Conservation (phyloP, 2,797 vertebrate species). For the Fringilla coelebs region DNA sequence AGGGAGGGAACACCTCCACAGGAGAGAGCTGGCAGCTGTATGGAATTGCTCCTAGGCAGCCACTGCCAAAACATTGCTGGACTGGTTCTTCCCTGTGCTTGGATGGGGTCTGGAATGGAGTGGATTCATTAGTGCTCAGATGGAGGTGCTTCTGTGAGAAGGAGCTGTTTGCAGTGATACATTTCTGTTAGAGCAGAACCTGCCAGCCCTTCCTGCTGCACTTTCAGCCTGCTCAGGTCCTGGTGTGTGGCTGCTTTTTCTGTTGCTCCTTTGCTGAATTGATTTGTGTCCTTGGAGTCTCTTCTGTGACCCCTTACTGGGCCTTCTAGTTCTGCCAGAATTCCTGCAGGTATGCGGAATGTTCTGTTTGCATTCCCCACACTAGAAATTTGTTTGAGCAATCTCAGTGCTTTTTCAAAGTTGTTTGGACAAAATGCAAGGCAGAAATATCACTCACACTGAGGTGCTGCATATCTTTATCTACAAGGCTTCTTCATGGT, state of each 20-base stretch:
- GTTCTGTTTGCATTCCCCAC: not conserved
- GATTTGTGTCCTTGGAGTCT: not conserved
- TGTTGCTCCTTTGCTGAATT: not conserved
- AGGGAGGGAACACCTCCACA: not conserved
- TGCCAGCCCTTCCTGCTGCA: not conserved
- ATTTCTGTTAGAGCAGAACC: not conserved
- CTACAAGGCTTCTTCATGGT: rapidly evolving
- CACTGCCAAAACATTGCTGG: not conserved
- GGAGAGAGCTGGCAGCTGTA: not conserved
- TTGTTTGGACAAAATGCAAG: not conserved
- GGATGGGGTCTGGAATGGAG: not conserved
- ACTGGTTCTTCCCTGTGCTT: not conserved
- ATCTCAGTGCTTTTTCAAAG: not conserved
- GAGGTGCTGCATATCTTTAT: not conserved
- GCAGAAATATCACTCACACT: not conserved
- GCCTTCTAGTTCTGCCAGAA: not conserved
- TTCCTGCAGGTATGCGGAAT: not conserved
- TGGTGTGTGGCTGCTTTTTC: not conserved
- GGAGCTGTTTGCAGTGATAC: not conserved
- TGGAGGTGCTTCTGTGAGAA: not conserved
- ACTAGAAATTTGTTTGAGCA: not conserved
- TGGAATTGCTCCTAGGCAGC: not conserved
- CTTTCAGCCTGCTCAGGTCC: not conserved
- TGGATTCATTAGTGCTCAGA: not conserved
- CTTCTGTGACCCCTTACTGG: not conserved